phyloP scores from a whole-genome alignment of 2,888 invertebrate genomes.

The Muschampia plurimacula region DNA sequence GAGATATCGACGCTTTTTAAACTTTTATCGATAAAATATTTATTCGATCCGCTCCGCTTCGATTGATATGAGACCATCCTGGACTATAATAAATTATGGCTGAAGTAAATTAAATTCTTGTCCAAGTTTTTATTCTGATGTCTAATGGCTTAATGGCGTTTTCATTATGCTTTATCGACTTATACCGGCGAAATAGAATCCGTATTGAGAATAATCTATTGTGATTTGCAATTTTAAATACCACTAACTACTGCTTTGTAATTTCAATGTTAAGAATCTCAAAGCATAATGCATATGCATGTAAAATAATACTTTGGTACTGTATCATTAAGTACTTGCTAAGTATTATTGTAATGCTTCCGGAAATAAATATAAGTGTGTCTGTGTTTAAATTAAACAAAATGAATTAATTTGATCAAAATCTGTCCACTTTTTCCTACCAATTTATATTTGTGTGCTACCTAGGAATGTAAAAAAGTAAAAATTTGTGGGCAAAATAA shows the following conservation, averaged over 20 bases:
- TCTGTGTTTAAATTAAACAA: neutral
- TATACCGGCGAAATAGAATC: slow-evolving; percentile 29
- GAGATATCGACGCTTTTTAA: slow-evolving; percentile 36
- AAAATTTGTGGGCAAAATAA: too few relatives aligned
- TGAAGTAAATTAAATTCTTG: slow-evolving; percentile 36
- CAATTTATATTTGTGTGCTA: too few relatives aligned
- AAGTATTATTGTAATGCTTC: slow-evolving; percentile 14
- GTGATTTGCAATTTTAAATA: slow-evolving; percentile 37
- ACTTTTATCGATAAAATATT: slow-evolving; percentile 39
- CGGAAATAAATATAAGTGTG: slow-evolving; percentile 13
- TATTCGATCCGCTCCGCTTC: slow-evolving; percentile 38
- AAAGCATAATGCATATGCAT: slow-evolving; percentile 31
- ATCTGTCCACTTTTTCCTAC: neutral
- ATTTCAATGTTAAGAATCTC: slow-evolving; percentile 29
- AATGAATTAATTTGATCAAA: neutral
- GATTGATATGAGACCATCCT: slow-evolving; percentile 34
- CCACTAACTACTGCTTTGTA: slow-evolving; percentile 17
- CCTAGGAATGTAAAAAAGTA: too few relatives aligned
- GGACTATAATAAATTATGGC: slow-evolving; percentile 28
- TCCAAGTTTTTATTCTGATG: slow-evolving; percentile 30
- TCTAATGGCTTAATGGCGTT: slow-evolving; percentile 27
- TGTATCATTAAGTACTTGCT: slow-evolving; percentile 18
- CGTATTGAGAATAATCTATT: slow-evolving; percentile 33
- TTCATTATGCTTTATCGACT: slow-evolving; percentile 29
- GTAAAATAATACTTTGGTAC: slow-evolving; percentile 5